Percentiles rank a stretch among this genome's conserved stretches.
These are phyloP conservation scores for Andrena chrysosceles DNA, from an alignment of 2,888 invertebrate genomes.

Conservation along the genomic window DNA sequence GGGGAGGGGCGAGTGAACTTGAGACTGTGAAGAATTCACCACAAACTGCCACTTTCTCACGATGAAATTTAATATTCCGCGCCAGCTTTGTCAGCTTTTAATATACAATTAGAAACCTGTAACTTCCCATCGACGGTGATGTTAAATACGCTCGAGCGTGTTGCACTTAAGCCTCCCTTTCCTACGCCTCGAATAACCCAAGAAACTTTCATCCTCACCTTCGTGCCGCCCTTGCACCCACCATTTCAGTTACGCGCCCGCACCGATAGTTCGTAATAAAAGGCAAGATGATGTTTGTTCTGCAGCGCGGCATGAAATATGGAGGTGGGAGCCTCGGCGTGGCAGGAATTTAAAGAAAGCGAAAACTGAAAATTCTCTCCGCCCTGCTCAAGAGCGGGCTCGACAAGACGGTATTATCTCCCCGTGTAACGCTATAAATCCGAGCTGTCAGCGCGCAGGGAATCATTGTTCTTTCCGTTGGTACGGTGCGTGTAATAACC, in stretches of 20 bases:
- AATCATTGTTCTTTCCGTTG: slow-evolving; percentile 46
- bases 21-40: too few species aligned
- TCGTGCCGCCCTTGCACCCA: background rate
- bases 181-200: background rate
- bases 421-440: slow-evolving; percentile 44
- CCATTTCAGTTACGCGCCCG: background rate
- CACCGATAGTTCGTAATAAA: background rate
- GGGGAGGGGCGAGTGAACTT: too few species aligned
- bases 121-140: too few species aligned
- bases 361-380: slow-evolving; percentile 15
- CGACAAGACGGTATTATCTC: slow-evolving; percentile 33
- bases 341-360: slow-evolving; percentile 16
- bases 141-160: too few species aligned
- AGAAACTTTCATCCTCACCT: background rate
- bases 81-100: too few species aligned
- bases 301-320: slow-evolving; percentile 2
- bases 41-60: too few species aligned
- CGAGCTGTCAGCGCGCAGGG: slow-evolving; percentile 29
- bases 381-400: background rate
- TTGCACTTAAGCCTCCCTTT: too few species aligned
- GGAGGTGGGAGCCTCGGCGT: background rate
- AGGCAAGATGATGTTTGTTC: slow-evolving; percentile 1
- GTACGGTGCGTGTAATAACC: slow-evolving; percentile 50
- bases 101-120: too few species aligned
- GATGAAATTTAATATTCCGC: too few species aligned